Base-by-base conservation (phyloP, 2,113 vertebrate genomes). In the Vidua macroura region DNA sequence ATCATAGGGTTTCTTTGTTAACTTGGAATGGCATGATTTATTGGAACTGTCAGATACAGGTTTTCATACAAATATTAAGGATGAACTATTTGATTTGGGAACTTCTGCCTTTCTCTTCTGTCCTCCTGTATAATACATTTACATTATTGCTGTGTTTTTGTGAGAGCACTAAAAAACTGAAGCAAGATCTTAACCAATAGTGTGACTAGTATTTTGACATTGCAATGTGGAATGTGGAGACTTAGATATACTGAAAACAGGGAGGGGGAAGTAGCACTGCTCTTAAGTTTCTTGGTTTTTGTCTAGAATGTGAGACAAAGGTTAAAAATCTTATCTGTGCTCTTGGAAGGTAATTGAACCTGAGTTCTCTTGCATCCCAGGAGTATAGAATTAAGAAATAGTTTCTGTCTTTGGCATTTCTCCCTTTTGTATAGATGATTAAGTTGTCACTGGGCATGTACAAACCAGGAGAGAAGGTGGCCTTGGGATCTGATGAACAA, bases 351-450 rank as follows among this genome's bases (percentile, higher is more conserved):
- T 82, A 93, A 79, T 51, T 91, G 89, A 82, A 91, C 69, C 60
- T 91, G 68, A 70, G 41, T 86, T 80, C 68, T 91, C 37, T 83
- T 82, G 37, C 53, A 69, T 91, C 81, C 62, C 62, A 79, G 66
- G 94, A 87, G 85, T 51, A 87, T 9, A 80, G 63, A 88, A 77
- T 81, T 77, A 88, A 78, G 90, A 92, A 94, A 82, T 95, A 83
- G 63, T 93, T 94, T 91, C 69, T 91, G 30, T 73, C 49, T 90
- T 51, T 83, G 82, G 66, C 58, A 78, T 96, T 92, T 94, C n/a
- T 93, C 11, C 49, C 53, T 95, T 91, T 93, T 88, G 68, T 95
- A 33, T 85, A 92, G 90, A 92, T 91, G 67, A 87, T 73, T 93
- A 94, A 92, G 62, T 92, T 94, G 51, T 92, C 79, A 85, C 51